Percentiles rank a stretch among this genome's conserved stretches.
Evolutionary conservation across 1,140 invertebrate species (phyloP).

Genomic region (Hormaphis cornu): DNA sequence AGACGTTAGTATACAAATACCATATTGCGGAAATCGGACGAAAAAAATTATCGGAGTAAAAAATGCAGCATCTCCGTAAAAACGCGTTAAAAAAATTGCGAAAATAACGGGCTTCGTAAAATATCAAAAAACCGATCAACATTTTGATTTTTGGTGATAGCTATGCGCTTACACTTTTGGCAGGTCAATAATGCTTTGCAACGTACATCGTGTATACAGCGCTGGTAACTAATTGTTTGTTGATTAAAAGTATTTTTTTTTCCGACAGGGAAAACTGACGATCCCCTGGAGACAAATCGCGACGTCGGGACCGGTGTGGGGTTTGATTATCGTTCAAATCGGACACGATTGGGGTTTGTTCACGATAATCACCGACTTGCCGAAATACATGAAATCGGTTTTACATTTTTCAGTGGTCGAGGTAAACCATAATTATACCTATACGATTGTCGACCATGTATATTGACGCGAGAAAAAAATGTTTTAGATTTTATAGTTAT

Average conservation of each 20-base stretch:
- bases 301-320: constrained; percentile 64
- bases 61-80: too few relatives aligned
- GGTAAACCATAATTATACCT: constrained; percentile 43
- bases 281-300: constrained; percentile 63
- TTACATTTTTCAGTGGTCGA: constrained; percentile 65
- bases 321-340: constrained; percentile 60
- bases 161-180: background rate
- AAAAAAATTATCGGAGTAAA: too few relatives aligned
- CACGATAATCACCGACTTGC: constrained; percentile 73
- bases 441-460: too few relatives aligned
- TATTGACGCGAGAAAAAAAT: constrained; percentile 34
- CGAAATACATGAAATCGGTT: constrained; percentile 73
- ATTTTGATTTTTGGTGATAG: too few relatives aligned
- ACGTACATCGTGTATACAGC: too few relatives aligned
- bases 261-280: constrained; percentile 34
- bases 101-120: too few relatives aligned
- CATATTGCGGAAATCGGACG: too few relatives aligned
- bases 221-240: constrained; percentile 36
- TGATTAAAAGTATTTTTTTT: background rate
- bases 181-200: background rate
- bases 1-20: constrained; percentile 16
- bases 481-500: background rate
- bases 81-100: too few relatives aligned
- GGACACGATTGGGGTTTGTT: constrained; percentile 80
- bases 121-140: too few relatives aligned